phyloP scores from a whole-genome alignment of 2,113 vertebrate genomes.

The Scartelaos histophorus region DNA sequence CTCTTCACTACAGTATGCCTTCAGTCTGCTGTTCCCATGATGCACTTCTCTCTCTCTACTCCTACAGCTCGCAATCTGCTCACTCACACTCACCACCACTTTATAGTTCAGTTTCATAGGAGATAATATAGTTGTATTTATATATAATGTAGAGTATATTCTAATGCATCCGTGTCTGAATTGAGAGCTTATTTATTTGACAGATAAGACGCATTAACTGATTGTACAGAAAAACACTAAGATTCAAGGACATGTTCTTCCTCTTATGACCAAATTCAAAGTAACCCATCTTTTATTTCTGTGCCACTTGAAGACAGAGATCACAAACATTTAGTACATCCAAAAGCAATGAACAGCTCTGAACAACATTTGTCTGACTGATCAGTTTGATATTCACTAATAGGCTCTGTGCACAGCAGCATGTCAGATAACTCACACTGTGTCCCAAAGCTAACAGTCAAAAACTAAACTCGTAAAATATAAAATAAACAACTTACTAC shows the following conservation, averaged over 20 bases:
- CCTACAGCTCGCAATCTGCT: slow-evolving; percentile 20
- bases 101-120: neutral
- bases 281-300: neutral
- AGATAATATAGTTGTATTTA: neutral
- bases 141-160: neutral
- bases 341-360: neutral
- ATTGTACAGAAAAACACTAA: neutral
- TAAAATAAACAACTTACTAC: no score
- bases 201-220: neutral
- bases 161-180: neutral
- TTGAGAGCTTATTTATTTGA: neutral
- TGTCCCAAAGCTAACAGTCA: no score
- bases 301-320: neutral
- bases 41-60: slow-evolving; percentile 4
- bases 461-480: no score
- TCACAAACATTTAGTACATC: neutral
- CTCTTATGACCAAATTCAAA: neutral
- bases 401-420: no score
- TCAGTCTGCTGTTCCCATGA: slow-evolving; percentile 22
- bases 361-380: neutral
- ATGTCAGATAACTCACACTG: no score
- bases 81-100: neutral
- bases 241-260: neutral
- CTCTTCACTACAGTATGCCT: slow-evolving; percentile 29
- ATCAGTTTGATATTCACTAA: neutral